Percentiles rank a stretch among this genome's conserved stretches.
phyloP scores from a whole-genome alignment of 2,888 invertebrate genomes.

The Amaurobius ferox region DNA sequence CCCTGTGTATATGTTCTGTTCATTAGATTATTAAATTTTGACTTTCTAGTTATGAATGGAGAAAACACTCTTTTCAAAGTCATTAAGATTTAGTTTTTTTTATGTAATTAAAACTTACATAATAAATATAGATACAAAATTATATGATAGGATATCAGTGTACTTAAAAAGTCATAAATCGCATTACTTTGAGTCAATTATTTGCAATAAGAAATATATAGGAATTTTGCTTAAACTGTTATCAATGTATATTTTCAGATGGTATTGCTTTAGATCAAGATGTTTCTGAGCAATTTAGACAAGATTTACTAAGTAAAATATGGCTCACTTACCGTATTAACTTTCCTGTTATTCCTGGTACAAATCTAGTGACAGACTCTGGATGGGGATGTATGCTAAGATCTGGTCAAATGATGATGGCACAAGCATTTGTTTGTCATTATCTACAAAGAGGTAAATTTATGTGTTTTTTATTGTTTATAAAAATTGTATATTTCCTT shows the following conservation, averaged over 20 bases:
- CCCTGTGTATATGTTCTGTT: no score
- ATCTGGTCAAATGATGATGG: conserved; percentile 94
- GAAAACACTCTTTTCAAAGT: no score
- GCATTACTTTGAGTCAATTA: no score
- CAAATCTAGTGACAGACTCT: conserved; percentile 86
- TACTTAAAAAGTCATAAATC: no score
- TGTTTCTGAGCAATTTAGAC: conserved; percentile 83
- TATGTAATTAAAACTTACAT: no score
- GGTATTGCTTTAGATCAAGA: conserved; percentile 20
- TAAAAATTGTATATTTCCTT: not conserved
- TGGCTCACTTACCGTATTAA: conserved; percentile 93
- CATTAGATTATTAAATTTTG: no score
- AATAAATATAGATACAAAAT: no score
- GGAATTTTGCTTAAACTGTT: no score
- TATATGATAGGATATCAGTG: no score
- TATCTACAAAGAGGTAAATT: conserved; percentile 86
- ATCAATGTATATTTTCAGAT: conserved; percentile 16
- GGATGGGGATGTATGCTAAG: conserved; percentile 95
- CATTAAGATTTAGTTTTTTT: no score
- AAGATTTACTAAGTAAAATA: conserved; percentile 88
- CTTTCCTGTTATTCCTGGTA: conserved; percentile 88
- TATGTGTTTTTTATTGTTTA: not conserved
- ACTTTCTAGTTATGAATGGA: no score
- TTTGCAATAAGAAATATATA: no score
- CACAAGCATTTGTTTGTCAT: conserved; percentile 89